These are phyloP conservation scores for Zosterops pallidus DNA, from an alignment of 2,113 vertebrate genomes.

Conservation along the genomic window DNA sequence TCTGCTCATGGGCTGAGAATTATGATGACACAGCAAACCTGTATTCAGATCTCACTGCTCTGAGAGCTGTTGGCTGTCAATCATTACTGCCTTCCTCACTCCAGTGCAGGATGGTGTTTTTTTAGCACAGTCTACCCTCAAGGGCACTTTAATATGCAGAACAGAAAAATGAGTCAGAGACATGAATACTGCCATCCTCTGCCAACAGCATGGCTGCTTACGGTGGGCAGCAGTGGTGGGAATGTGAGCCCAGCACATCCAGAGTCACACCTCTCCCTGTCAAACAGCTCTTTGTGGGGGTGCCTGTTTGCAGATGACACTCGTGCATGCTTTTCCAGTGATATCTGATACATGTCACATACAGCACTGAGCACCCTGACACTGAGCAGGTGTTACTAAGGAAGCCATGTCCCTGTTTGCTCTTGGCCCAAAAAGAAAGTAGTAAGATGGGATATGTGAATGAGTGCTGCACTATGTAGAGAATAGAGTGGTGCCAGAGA, in stretches of 20 bases:
- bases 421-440: background rate
- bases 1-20: accelerated
- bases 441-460: background rate
- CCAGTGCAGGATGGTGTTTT: accelerated
- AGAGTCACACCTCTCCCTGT: background rate
- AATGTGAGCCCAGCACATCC: background rate
- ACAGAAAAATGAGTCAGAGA: background rate
- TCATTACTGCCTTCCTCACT: accelerated
- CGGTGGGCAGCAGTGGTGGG: accelerated
- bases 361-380: background rate
- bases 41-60: background rate
- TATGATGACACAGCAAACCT: background rate
- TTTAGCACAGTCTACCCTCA: background rate
- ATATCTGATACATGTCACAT: accelerated
- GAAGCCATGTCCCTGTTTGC: background rate
- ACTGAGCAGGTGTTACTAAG: background rate
- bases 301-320: background rate
- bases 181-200: accelerated
- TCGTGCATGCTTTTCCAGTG: background rate
- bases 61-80: background rate
- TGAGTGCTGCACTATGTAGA: background rate
- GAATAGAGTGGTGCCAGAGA: background rate
- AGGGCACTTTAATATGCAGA: background rate
- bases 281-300: background rate
- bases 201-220: background rate